phyloP scores from a whole-genome alignment of 2,888 invertebrate genomes.

The Idaea biselata region DNA sequence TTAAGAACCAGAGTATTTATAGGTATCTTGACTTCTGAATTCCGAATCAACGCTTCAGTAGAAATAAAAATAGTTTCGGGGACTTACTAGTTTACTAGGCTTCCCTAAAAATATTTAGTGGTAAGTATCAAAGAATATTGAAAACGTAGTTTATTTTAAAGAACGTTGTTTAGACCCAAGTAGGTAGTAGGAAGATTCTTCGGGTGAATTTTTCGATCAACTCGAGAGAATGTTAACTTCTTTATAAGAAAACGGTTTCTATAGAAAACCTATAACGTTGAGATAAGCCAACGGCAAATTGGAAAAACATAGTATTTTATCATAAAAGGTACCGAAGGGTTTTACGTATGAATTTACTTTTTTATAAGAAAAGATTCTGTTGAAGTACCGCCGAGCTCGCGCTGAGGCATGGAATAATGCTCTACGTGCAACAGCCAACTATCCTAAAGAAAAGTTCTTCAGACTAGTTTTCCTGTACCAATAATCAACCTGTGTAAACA shows the following conservation, averaged over 20 bases:
- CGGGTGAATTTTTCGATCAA: neutral
- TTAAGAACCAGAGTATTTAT: no score
- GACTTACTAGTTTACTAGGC: no score
- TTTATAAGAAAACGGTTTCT: neutral
- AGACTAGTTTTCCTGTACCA: neutral
- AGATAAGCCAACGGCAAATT: slow-evolving; percentile 1
- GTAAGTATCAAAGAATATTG: no score
- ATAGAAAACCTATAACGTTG: neutral
- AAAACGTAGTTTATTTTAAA: no score
- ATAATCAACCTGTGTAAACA: neutral
- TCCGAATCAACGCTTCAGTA: no score
- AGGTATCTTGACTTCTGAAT: no score
- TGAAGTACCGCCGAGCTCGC: no score
- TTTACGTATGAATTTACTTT: neutral
- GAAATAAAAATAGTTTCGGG: no score
- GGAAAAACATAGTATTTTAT: neutral
- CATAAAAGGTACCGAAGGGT: neutral
- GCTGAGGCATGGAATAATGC: no score
- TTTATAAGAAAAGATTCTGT: neutral
- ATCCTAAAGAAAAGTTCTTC: neutral
- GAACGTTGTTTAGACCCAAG: no score
- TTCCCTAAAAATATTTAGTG: no score
- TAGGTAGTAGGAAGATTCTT: neutral
- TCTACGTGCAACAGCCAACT: neutral
- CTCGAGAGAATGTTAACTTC: neutral